Conservation (phyloP, 53 echinoderm and acorn worm species). For the Actinopyga echinites region DNA sequence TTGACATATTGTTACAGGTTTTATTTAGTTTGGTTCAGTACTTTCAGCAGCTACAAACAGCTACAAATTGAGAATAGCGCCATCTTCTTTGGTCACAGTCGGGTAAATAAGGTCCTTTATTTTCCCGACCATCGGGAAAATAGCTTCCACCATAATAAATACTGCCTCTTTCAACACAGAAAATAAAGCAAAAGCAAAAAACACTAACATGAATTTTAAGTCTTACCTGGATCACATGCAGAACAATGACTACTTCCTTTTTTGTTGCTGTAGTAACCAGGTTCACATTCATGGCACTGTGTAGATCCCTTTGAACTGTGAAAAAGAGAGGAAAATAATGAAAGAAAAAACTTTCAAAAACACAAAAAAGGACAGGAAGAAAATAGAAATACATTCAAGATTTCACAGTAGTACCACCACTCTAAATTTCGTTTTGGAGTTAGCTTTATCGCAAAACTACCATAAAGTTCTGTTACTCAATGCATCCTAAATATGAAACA, state of each 20-base stretch:
- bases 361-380: background rate
- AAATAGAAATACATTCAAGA: too few relatives aligned
- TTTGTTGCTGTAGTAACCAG: constrained; percentile 46
- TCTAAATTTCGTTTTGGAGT: too few relatives aligned
- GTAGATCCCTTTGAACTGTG: constrained; percentile 17
- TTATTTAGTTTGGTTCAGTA: too few relatives aligned
- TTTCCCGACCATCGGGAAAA: too few relatives aligned
- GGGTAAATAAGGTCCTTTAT: too few relatives aligned
- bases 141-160: background rate
- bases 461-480: too few relatives aligned
- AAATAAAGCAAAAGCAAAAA: background rate
- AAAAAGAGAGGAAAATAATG: background rate
- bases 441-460: too few relatives aligned
- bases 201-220: background rate
- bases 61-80: background rate
- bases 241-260: constrained; percentile 49
- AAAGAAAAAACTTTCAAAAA: too few relatives aligned
- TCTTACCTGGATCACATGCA: constrained; percentile 39
- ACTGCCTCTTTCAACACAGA: background rate
- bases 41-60: background rate
- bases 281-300: constrained; percentile 32
- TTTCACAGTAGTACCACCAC: too few relatives aligned
- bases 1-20: too few relatives aligned
- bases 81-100: too few relatives aligned
- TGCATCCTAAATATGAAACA: too few relatives aligned